Evolutionary conservation across 2,888 invertebrate genomes (phyloP), one percentile per base, ranked within the genome.

Genomic region (Diplolepis rosae): DNA sequence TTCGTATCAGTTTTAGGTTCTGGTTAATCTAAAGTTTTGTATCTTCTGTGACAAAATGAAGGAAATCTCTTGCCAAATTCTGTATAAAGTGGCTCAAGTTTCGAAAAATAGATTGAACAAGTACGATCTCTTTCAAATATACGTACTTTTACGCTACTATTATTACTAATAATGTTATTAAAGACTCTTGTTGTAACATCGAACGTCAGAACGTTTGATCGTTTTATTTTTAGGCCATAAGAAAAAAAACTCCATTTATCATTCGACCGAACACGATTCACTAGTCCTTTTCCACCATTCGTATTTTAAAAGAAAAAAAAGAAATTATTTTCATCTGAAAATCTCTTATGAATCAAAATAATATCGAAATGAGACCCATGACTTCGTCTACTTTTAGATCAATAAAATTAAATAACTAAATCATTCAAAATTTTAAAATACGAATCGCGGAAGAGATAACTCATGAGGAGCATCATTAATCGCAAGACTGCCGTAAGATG

Each of bases 1-100:
- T 42, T 42, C 1, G 11, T 48, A 1, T 28, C 32, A 54, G 39
- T 61, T 61, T 61, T 27, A 61, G 24, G 61, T 61, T 39, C 56
- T 56, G 56, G 56, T 56, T 56, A 28, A 80, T 80, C 79, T 80
- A 80, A 80, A 65, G 74, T 77, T 74, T 35, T 48, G 35, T 48
- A 70, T 71, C 45, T 65, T 71, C 65, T 66, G 75, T 61, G 75
- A 69, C 56, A 45, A 71, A 54, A 52, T 69, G 65, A 69, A 66
- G 77, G 79, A 70, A 77, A 81, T 82, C 82, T 85, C 84, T 86
- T 84, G 86, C 85, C 85, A 87, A 86, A 85, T 83, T 82, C 77
- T 74, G 75, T 74, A 66, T 71, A 56, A 82, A 81, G 65, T 73
- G 83, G 85, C 84, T 85, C 84, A 81, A 82, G 72, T 79, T 79